Evolutionary conservation across 2,113 vertebrate species (phyloP).

Genomic region (Colius striatus): DNA sequence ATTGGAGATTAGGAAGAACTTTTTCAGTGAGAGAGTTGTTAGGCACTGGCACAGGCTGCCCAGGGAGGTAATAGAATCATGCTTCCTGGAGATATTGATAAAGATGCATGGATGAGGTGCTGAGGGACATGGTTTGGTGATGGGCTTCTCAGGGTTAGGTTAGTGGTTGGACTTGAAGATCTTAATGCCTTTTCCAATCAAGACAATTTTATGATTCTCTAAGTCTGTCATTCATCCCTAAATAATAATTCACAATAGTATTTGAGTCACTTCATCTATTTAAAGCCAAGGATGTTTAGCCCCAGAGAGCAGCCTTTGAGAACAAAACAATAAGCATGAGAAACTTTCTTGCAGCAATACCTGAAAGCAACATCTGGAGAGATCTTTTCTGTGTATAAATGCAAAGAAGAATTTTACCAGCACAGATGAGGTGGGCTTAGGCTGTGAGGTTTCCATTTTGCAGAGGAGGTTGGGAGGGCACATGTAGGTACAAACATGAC

Average conservation of each 20-base stretch:
- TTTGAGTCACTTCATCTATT: slow-evolving; percentile 30
- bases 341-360: neutral
- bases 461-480: neutral
- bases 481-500: too few relatives aligned
- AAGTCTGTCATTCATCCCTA: neutral
- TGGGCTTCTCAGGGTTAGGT: too few relatives aligned
- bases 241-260: neutral
- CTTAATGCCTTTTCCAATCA: too few relatives aligned
- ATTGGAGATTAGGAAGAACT: too few relatives aligned
- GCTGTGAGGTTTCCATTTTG: neutral
- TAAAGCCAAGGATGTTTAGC: slow-evolving; percentile 6
- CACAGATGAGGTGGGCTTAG: neutral
- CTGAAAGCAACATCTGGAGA: neutral
- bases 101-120: too few relatives aligned
- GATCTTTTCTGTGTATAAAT: neutral
- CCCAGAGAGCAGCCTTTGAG: neutral
- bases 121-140: too few relatives aligned
- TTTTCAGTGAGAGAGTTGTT: too few relatives aligned
- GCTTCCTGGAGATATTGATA: too few relatives aligned
- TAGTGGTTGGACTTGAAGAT: too few relatives aligned
- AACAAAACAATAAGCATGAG: neutral
- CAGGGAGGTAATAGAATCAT: too few relatives aligned
- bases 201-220: too few relatives aligned
- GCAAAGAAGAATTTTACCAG: neutral
- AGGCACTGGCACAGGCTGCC: too few relatives aligned